Evolutionary conservation across 2,113 vertebrate species (phyloP).

Genomic region (Anhinga rufa): DNA sequence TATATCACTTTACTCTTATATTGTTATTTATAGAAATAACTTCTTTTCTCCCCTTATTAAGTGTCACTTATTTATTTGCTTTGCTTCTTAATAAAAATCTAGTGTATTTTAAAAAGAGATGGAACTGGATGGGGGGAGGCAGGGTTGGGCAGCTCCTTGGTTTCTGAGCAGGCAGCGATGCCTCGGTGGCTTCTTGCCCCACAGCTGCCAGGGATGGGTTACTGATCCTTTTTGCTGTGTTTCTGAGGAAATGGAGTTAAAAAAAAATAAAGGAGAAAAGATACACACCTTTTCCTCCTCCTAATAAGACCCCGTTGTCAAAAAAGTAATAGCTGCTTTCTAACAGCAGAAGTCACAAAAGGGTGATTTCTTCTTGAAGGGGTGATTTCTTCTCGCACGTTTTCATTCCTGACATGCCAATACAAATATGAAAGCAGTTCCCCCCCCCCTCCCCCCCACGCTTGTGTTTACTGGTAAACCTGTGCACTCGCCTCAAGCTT

Average conservation of each 20-base stretch:
- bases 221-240: not conserved
- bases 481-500: not conserved
- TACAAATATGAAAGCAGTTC: not conserved
- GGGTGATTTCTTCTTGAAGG: not conserved
- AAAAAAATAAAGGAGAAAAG: not conserved
- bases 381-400: not conserved
- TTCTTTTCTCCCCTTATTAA: not conserved
- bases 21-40: constrained; percentile 42
- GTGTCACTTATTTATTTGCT: constrained; percentile 31
- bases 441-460: fast-evolving
- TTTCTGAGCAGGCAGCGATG: not conserved
- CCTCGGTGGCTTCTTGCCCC: not conserved
- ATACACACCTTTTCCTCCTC: not conserved
- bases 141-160: not conserved
- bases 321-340: not conserved
- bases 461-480: not conserved
- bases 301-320: not conserved
- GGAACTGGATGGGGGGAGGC: too few species aligned
- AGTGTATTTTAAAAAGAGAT: not conserved
- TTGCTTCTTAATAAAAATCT: not conserved
- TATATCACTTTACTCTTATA: not conserved
- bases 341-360: not conserved
- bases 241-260: not conserved
- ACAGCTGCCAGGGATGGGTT: not conserved
- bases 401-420: not conserved